A percentile compares a stretch with the other conserved stretches of the same genome.
Conservation (phyloP, 2,888 invertebrate species). For the Oscheius sp. region DNA sequence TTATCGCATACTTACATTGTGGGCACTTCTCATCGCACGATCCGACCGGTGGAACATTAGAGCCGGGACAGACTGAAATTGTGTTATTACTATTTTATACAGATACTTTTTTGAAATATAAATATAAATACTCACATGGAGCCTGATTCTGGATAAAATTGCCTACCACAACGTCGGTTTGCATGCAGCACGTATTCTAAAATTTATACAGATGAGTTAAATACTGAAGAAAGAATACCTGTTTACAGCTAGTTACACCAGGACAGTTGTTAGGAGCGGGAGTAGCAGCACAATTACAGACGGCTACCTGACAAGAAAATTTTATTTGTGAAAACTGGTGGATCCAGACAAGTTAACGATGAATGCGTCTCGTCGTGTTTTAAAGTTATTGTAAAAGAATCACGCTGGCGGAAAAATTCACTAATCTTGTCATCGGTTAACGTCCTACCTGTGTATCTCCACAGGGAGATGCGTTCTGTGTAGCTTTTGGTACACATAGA, state of each 20-base stretch:
- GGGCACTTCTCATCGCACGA: slow-evolving; percentile 55
- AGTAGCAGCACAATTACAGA: slow-evolving; percentile 54
- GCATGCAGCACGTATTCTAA: slow-evolving; percentile 60
- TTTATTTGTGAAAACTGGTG: neutral
- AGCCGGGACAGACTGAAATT: slow-evolving; percentile 54
- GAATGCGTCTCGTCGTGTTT: too few species aligned
- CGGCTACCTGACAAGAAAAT: slow-evolving; percentile 27
- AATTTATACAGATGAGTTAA: neutral
- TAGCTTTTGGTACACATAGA: slow-evolving; percentile 45
- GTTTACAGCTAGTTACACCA: slow-evolving; percentile 53
- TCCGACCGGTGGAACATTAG: slow-evolving; percentile 54
- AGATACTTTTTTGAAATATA: neutral
- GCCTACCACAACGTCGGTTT: slow-evolving; percentile 38
- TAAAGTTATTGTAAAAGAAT: too few species aligned
- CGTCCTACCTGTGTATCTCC: slow-evolving; percentile 24
- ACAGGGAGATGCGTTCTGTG: slow-evolving; percentile 32
- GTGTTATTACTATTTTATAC: neutral
- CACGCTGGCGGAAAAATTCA: too few species aligned
- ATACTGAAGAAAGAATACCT: slow-evolving; percentile 32
- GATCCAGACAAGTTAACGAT: too few species aligned
- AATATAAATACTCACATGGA: slow-evolving; percentile 34
- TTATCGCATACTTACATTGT: slow-evolving; percentile 44
- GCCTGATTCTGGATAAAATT: slow-evolving; percentile 52
- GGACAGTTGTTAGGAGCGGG: slow-evolving; percentile 48
- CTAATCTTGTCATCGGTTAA: too few species aligned